phyloP scores from a whole-genome alignment of 2,797 vertebrate genomes.

The Lutjanus campechanus region DNA sequence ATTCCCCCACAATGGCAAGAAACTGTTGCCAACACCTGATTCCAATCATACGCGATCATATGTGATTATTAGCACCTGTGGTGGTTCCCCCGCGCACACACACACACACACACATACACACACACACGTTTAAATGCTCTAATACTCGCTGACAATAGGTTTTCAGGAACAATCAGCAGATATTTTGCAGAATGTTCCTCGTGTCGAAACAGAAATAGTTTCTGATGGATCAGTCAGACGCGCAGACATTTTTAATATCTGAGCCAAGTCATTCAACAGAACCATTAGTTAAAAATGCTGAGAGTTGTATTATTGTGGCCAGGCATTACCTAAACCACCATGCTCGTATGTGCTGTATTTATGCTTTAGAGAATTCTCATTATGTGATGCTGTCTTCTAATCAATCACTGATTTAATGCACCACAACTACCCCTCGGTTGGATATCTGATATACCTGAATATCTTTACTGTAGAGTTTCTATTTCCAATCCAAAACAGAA shows the following conservation, averaged over 20 bases:
- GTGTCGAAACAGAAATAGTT: conserved; percentile 35
- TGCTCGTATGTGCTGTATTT: conserved; percentile 4
- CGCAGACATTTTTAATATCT: conserved; percentile 25
- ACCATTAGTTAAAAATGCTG: conserved; percentile 41
- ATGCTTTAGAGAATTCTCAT: conserved; percentile 15
- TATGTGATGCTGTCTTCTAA: conserved; percentile 1
- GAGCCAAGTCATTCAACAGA: conserved; percentile 50
- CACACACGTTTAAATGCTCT: conserved; percentile 22
- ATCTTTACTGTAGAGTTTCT: too few species aligned
- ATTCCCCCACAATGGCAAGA: conserved; percentile 66
- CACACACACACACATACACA: not conserved
- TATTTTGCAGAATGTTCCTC: conserved; percentile 41
- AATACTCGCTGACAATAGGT: conserved; percentile 38
- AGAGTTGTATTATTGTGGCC: conserved; percentile 22
- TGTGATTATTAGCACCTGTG: conserved; percentile 84
- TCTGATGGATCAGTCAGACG: conserved; percentile 56
- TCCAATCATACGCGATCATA: conserved; percentile 80
- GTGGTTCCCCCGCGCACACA: not conserved
- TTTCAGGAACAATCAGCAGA: conserved; percentile 61
- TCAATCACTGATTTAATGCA: not conserved
- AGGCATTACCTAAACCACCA: conserved; percentile 21
- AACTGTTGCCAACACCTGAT: conserved; percentile 77
- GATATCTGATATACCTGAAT: too few species aligned
- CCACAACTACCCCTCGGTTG: too few species aligned
- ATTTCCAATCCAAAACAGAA: too few species aligned